These are phyloP conservation scores for Drosophila equinoxialis DNA, from an alignment of 1,140 invertebrate genomes.

Conservation along the genomic window DNA sequence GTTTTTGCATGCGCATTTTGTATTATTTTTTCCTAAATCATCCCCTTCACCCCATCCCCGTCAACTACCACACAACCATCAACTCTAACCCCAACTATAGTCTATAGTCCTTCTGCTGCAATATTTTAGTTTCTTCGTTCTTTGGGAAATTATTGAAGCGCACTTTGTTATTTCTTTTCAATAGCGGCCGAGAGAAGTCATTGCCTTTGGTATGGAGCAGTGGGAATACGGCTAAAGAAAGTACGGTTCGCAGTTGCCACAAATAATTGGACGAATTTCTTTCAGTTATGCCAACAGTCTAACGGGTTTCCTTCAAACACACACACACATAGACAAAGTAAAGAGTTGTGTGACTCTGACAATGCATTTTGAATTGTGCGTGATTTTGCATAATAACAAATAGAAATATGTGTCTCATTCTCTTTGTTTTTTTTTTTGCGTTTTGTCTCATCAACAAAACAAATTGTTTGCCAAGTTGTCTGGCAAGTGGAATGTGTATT, in stretches of 20 bases:
- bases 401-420: slow-evolving; percentile 13
- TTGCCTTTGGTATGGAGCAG: slow-evolving; percentile 21
- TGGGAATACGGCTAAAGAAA: background rate
- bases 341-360: slow-evolving; percentile 1
- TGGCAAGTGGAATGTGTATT: slow-evolving; percentile 46
- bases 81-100: background rate
- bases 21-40: slow-evolving; percentile 44
- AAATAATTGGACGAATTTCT: slow-evolving; percentile 47
- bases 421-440: background rate
- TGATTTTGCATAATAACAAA: slow-evolving; percentile 46
- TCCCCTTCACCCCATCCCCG: background rate
- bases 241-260: slow-evolving; percentile 27
- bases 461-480: slow-evolving; percentile 45
- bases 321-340: background rate
- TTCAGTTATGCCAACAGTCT: background rate
- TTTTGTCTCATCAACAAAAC: slow-evolving; percentile 10
- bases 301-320: background rate
- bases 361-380: slow-evolving; percentile 43
- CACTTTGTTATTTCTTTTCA: slow-evolving; percentile 65
- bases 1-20: slow-evolving; percentile 69
- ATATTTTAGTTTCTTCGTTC: slow-evolving; percentile 20
- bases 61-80: too few species aligned
- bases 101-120: background rate
- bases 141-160: slow-evolving; percentile 67
- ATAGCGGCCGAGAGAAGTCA: slow-evolving; percentile 41